Evolutionary conservation across 2,888 invertebrate genomes (phyloP).

Genomic region (Pristionchus maxplancki): DNA sequence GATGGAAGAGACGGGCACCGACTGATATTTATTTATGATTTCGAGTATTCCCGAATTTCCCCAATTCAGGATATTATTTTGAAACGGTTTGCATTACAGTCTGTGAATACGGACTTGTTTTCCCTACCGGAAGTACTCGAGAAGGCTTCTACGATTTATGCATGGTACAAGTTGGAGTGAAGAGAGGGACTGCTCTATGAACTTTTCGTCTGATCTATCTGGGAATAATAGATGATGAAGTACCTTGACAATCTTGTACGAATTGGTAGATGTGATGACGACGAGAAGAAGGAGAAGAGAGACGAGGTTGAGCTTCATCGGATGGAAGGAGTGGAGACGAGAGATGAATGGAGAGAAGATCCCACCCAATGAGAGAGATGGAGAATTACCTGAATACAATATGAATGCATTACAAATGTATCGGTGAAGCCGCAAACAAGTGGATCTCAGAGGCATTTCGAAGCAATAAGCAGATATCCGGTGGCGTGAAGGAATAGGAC

Average conservation of each 20-base stretch:
- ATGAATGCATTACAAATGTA: conserved; percentile 39
- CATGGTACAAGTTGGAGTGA: background rate
- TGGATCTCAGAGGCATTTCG: background rate
- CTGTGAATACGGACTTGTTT: background rate
- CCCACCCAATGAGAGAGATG: conserved; percentile 25
- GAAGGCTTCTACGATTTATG: background rate
- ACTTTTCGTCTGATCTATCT: background rate
- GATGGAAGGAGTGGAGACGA: conserved; percentile 35
- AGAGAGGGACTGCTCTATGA: background rate
- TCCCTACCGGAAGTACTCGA: background rate
- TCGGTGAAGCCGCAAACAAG: background rate
- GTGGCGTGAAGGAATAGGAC: background rate
- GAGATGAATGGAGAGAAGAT: conserved; percentile 45
- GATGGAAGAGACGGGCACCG: conserved; percentile 22
- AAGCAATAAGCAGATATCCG: conserved; percentile 16
- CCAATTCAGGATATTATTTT: background rate
- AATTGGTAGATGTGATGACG: background rate
- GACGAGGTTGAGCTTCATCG: conserved; percentile 14
- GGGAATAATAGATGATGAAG: background rate
- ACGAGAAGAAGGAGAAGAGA: background rate
- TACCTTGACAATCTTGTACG: conserved; percentile 36
- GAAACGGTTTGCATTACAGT: background rate
- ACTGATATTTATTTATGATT: background rate
- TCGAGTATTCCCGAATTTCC: background rate
- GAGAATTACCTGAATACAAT: conserved; percentile 43